These are phyloP conservation scores for Champsocephalus gunnari DNA, from an alignment of 2,797 vertebrate genomes.

Conservation along the genomic window DNA sequence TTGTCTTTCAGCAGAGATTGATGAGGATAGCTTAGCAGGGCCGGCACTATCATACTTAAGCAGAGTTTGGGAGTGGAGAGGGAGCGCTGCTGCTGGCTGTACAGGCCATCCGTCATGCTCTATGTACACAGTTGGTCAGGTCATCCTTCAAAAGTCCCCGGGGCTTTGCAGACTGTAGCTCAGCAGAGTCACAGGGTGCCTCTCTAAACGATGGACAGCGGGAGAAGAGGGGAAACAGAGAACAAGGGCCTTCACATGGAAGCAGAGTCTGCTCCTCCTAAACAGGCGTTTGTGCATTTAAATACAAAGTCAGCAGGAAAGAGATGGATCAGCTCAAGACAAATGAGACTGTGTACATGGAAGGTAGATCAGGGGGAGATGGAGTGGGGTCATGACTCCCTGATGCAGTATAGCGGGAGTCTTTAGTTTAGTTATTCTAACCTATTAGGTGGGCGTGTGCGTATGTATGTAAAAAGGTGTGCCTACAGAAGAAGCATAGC, in stretches of 20 bases:
- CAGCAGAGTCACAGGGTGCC: conserved; percentile 43
- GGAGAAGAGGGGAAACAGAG: conserved; percentile 40
- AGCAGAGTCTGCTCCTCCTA: conserved; percentile 30
- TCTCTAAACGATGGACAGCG: conserved; percentile 37
- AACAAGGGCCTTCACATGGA: conserved; percentile 45
- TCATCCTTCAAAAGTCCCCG: conserved; percentile 54
- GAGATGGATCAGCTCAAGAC: conserved; percentile 50
- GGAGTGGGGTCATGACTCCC: conserved; percentile 59
- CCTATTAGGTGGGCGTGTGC: conserved; percentile 37
- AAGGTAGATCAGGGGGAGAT: conserved; percentile 65
- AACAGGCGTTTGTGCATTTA: conserved; percentile 45
- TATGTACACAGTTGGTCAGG: conserved; percentile 70
- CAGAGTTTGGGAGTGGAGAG: conserved; percentile 57
- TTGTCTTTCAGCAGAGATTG: conserved; percentile 73
- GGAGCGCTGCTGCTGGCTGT: conserved; percentile 60
- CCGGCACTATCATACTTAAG: conserved; percentile 58
- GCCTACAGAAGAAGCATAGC: conserved; percentile 2
- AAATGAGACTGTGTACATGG: conserved; percentile 61
- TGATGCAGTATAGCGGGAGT: conserved; percentile 58
- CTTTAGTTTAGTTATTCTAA: conserved; percentile 59
- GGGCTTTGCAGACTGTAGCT: conserved; percentile 55
- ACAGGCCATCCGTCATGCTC: conserved; percentile 69
- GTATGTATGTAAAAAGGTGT: conserved; percentile 15
- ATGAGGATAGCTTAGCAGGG: conserved; percentile 69
- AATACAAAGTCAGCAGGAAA: conserved; percentile 61